A percentile compares a stretch with the other conserved stretches of the same genome.
phyloP scores from a whole-genome alignment of 35 echinoderm and acorn worm species.

The Eucidaris tribuloides region DNA sequence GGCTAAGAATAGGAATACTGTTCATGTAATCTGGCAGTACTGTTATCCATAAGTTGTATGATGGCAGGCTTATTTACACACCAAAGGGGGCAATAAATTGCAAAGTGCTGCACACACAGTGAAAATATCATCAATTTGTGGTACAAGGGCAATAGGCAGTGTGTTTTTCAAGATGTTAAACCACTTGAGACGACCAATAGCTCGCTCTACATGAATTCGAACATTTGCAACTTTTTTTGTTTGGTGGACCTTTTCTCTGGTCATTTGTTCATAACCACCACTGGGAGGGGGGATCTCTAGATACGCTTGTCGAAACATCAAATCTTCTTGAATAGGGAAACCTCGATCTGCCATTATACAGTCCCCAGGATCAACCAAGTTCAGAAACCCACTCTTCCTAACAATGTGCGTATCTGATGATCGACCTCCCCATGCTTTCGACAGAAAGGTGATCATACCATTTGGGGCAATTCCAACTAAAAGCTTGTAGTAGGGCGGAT shows the following conservation, averaged over 20 bases:
- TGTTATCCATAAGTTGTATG: too few relatives aligned
- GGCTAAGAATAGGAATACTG: too few relatives aligned
- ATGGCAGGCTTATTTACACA: too few relatives aligned
- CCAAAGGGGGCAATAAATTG: conserved; percentile 43
- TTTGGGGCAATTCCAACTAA: conserved; percentile 58
- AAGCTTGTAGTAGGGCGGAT: too few relatives aligned
- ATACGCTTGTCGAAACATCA: conserved; percentile 10
- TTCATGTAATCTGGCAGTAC: too few relatives aligned
- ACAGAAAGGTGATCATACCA: conserved; percentile 55
- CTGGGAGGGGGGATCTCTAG: conserved; percentile 50
- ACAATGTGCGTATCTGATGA: conserved; percentile 54
- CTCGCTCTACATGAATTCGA: conserved; percentile 52
- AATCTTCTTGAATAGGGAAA: conserved; percentile 42
- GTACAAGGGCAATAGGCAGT: conserved; percentile 47
- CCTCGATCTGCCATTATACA: conserved; percentile 43
- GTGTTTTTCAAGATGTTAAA: conserved; percentile 53
- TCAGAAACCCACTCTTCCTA: conserved; percentile 39
- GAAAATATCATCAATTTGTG: conserved; percentile 53
- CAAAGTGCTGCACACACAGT: conserved; percentile 50
- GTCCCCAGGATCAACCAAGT: conserved; percentile 50
- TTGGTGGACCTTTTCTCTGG: conserved; percentile 33
- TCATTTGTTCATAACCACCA: conserved; percentile 40
- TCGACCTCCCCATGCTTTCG: conserved; percentile 66
- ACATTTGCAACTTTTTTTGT: conserved; percentile 68
- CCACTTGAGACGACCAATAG: conserved; percentile 58